Base-by-base conservation (phyloP, 1,140 invertebrate genomes). In the Zaprionus camerounensis region DNA sequence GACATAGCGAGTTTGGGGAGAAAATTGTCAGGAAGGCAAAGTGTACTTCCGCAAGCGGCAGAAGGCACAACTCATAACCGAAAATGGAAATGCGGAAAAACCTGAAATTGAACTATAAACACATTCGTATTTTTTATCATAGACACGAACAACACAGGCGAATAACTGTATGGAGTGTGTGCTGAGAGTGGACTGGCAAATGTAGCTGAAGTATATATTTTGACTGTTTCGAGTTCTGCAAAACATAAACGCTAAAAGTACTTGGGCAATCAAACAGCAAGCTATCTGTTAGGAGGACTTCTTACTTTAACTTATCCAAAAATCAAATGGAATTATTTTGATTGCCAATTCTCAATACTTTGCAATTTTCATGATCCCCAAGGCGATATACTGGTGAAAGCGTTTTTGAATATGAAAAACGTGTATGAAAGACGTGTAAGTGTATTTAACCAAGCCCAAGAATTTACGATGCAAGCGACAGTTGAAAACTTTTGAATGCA, bases 71-170 rank as follows among this genome's bases (percentile, higher is more conserved):
- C 68, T 59, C 65, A 73, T 67, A 80, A 34, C 28, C 28, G 51
- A 53, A 55, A 59, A 38, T 38, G 22, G 53, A 69, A 38, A 38
- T 63, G 31, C 15, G 34, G 4, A 13, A 17, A 24, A 36, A 31
- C 5, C 15, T 56, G 53, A 56, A 73, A 63, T 74, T 51, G 72
- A 75, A 75, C 58, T 64, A 49, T 59, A 51, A 53, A 38, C 53
- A 75, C 34, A 63, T 71, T 55, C n/a, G 71, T n/a, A 44, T 44
- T 80, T 74, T 74, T 72, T 70, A 71, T 77, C 66, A 71, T 58
- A 56, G 59, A 65, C 44, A 59, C 46, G 61, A 36, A n/a, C 31
- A 28, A 28, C 58, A n/a, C 38, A 26, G 24, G n/a, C 49, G 41
- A 46, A 41, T 36, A 22, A 7, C 59, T 53, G 13, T 71, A 22